These are phyloP conservation scores for Halisarca cf. caerulea DNA, from an alignment of 37 sponge, comb jelly and placozoan genomes.

Conservation along the genomic window DNA sequence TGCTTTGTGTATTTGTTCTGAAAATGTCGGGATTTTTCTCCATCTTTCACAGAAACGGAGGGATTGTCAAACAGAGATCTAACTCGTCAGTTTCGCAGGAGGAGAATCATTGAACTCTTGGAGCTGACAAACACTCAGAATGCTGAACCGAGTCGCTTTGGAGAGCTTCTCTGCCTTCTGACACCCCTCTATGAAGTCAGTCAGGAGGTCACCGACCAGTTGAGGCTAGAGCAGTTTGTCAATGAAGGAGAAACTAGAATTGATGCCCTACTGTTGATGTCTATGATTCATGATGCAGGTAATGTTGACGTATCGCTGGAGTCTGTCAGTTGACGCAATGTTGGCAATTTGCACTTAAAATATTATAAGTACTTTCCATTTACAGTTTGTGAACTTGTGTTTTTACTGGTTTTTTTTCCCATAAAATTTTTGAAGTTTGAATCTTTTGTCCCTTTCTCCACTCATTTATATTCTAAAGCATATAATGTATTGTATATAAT, in stretches of 20 bases:
- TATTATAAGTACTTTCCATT: no score
- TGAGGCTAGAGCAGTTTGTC: slow-evolving; percentile 92
- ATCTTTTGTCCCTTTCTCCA: no score
- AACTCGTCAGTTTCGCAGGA: slow-evolving; percentile 70
- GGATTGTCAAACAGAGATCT: slow-evolving; percentile 65
- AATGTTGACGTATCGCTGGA: slow-evolving; percentile 41
- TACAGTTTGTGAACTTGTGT: no score
- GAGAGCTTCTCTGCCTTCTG: slow-evolving; percentile 85
- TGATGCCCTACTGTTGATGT: slow-evolving; percentile 91
- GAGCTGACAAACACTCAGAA: slow-evolving; percentile 72
- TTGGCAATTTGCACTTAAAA: no score
- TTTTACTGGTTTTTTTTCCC: no score
- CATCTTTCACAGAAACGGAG: slow-evolving; percentile 77
- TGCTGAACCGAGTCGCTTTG: slow-evolving; percentile 72
- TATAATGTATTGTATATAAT: no score
- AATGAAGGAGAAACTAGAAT: slow-evolving; percentile 91
- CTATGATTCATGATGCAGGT: slow-evolving; percentile 75
- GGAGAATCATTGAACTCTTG: slow-evolving; percentile 71
- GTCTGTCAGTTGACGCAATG: slow-evolving; percentile 1
- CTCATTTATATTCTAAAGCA: no score
- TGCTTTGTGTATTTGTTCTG: neutral
- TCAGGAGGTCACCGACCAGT: slow-evolving; percentile 86
- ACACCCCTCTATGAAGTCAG: slow-evolving; percentile 91
- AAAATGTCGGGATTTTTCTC: neutral
- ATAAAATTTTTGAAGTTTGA: no score